Conservation (phyloP, 2,113 vertebrate species). For the Tachuris rubrigastra region DNA sequence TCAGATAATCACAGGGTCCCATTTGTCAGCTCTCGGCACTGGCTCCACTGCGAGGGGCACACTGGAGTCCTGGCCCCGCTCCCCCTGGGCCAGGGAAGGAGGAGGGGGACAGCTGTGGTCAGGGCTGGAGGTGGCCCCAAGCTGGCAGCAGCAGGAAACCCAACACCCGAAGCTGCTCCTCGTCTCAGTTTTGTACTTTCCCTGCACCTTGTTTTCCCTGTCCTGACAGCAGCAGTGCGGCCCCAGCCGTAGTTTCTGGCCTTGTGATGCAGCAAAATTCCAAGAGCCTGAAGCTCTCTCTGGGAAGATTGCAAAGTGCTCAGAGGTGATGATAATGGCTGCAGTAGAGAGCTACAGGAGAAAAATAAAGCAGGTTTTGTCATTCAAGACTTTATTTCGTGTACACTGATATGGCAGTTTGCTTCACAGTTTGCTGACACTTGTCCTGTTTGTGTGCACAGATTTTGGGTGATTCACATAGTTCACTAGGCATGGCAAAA, state of each 20-base stretch:
- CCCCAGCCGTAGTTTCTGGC: not conserved
- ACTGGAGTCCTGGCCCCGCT: fast-evolving
- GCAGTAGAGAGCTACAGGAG: not conserved
- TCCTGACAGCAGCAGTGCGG: not conserved
- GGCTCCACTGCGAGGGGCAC: fast-evolving
- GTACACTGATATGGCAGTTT: not conserved
- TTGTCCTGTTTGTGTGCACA: not conserved
- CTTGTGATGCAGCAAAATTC: not conserved
- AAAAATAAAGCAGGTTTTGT: not conserved
- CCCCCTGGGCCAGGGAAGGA: not conserved
- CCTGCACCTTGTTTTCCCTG: not conserved
- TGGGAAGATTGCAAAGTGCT: not conserved
- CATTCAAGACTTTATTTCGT: not conserved
- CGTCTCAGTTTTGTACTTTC: not conserved
- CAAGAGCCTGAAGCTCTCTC: not conserved
- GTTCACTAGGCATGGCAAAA: not conserved
- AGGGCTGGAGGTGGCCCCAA: not conserved
- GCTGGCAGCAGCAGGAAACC: not conserved
- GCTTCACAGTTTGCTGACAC: not conserved
- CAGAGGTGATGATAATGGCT: not conserved
- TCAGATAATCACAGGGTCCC: not conserved
- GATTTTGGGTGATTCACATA: not conserved
- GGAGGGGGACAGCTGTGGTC: fast-evolving
- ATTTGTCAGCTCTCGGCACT: fast-evolving
- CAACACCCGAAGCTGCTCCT: fast-evolving